Evolutionary conservation across 2,113 vertebrate genomes (phyloP).

Genomic region (Panthera leo): DNA sequence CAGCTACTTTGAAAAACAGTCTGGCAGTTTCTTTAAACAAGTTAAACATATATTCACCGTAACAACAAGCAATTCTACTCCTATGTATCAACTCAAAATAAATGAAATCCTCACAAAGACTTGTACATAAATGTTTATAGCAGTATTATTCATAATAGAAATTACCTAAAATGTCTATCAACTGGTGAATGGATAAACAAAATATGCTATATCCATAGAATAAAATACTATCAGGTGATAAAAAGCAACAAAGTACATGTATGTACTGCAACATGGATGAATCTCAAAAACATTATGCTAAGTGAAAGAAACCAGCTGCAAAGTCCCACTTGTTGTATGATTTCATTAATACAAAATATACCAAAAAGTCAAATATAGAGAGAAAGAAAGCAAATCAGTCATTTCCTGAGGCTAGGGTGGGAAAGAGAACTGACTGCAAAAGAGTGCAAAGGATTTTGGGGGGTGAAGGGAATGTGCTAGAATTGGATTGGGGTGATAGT

Average conservation of each 20-base stretch:
- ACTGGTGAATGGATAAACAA: not conserved
- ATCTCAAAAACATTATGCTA: not conserved
- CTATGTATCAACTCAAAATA: not conserved
- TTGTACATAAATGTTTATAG: not conserved
- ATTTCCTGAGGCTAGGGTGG: not conserved
- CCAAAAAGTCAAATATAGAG: not conserved
- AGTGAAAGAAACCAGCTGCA: not conserved
- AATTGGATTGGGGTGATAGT: not conserved
- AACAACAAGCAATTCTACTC: not conserved
- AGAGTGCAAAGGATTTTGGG: not conserved
- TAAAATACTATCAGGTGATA: not conserved
- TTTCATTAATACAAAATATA: not conserved
- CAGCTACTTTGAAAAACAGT: not conserved
- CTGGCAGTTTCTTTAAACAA: slow-evolving; percentile 5
- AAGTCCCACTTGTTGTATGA: not conserved
- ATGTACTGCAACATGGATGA: not conserved
- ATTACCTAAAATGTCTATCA: not conserved
- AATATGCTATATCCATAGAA: not conserved
- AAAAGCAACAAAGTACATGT: not conserved
- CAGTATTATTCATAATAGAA: not conserved
- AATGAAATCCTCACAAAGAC: not conserved
- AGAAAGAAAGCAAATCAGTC: not conserved
- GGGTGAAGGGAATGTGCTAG: not conserved
- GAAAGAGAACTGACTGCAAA: not conserved
- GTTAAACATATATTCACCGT: not conserved